Base-by-base conservation (phyloP, 2,113 vertebrate genomes). In the Laticauda colubrina region DNA sequence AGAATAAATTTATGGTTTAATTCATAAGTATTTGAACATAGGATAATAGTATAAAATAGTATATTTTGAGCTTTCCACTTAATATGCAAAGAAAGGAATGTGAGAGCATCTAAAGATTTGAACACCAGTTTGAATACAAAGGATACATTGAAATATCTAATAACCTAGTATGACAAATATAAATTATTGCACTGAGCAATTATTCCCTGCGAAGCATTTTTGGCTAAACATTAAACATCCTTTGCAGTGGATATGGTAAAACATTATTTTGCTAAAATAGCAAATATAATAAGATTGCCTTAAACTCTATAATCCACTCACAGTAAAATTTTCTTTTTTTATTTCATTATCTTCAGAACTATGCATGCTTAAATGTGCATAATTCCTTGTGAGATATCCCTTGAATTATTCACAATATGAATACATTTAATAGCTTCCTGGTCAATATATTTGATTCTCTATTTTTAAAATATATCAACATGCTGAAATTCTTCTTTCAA, bases 1-100 rank as follows among this genome's bases (percentile, higher is more conserved):
- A 92, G 91, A 26, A 92, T 81, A 92, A 81, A 92, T 92, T 39
- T 92, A 43, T 88, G 57, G 51, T 92, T 89, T 92, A 89, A 89
- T 91, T 53, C 64, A 92, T 53, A 92, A 4, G 53, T 69, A 88
- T 24, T 54, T 69, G 86, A 59, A 69, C 48, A 92, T 54, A 64
- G 61, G 4, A 57, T 53, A 91, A 88, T 81, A 56, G 51, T 87
- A 75, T 43, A 92, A 89, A 56, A 34, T 55, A 91, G 43, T 91
- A 43, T 53, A 54, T 21, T 20, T 69, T 90, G 51, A 91, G 24
- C n/a, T 81, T 81, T 54, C 85, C 90, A 85, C 51, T 39, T 43
- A 55, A 85, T 21, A 51, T 34, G 54, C 39, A 34, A 55, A 91
- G n/a, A 15, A 89, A 43, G 18, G 23, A 43, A 91, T 23, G 51